phyloP scores from a whole-genome alignment of 2,113 vertebrate species.

The Cynocephalus volans region DNA sequence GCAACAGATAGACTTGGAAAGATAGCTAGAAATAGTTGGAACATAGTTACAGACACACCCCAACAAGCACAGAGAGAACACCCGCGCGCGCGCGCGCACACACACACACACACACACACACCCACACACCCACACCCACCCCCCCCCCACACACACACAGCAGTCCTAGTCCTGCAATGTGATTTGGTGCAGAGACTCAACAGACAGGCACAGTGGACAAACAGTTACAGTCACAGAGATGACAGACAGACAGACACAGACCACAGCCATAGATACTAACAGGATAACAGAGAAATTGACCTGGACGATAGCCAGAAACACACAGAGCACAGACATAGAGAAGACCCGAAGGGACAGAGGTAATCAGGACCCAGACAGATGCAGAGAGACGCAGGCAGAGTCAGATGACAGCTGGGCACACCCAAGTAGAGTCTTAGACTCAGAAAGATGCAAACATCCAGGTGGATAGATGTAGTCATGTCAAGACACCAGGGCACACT shows the following conservation, averaged over 20 bases:
- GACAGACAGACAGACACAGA: background rate
- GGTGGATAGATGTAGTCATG: background rate
- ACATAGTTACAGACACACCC: background rate
- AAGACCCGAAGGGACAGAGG: background rate
- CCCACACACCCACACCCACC: too few relatives aligned
- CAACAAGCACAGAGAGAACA: background rate
- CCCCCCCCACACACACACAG: rapidly evolving
- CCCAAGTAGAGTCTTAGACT: background rate
- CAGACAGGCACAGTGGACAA: background rate
- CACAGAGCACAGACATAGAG: background rate
- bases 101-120: background rate
- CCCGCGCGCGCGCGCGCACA: too few relatives aligned
- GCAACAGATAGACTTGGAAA: background rate
- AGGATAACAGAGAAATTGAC: background rate
- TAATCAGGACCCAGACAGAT: background rate
- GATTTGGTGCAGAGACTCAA: background rate
- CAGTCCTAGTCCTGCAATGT: background rate
- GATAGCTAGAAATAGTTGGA: background rate
- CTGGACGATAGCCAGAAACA: background rate
- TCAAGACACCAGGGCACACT: background rate
- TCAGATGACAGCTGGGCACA: background rate
- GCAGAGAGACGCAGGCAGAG: background rate
- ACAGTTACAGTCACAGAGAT: background rate
- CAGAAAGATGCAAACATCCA: background rate
- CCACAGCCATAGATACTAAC: background rate